A percentile compares a stretch with the other conserved stretches of the same genome.
Evolutionary conservation across 2,113 vertebrate species (phyloP).

Genomic region (Macrotus californicus): DNA sequence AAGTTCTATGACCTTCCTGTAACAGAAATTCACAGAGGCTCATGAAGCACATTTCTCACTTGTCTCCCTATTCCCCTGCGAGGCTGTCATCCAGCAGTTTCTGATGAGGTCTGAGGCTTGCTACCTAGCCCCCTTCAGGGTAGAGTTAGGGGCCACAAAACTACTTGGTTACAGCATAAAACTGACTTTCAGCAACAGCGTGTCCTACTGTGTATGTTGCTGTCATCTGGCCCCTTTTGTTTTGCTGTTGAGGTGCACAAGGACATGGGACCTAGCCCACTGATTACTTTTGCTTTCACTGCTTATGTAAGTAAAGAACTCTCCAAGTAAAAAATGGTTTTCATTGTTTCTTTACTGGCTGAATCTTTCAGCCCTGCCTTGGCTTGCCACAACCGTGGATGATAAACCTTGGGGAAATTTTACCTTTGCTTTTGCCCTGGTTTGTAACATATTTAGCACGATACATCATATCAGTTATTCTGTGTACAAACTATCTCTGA

Average conservation of each 20-base stretch:
- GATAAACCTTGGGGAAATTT: background rate
- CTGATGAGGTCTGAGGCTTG: background rate
- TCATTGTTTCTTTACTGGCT: background rate
- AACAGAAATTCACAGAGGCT: background rate
- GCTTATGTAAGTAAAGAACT: background rate
- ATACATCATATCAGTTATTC: background rate
- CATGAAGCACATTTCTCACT: background rate
- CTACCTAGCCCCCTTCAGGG: background rate
- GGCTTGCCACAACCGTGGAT: background rate
- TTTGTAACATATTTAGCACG: background rate
- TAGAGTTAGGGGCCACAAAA: background rate
- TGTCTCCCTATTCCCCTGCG: background rate
- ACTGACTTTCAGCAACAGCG: background rate
- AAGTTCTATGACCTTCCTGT: background rate
- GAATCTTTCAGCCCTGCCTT: background rate
- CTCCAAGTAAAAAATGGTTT: background rate
- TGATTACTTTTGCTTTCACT: background rate
- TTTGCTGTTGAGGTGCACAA: background rate
- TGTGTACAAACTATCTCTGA: background rate
- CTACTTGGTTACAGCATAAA: background rate
- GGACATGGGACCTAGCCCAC: background rate
- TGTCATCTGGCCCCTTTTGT: background rate
- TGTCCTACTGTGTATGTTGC: background rate
- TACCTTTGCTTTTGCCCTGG: background rate
- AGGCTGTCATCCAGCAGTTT: background rate